Conservation (phyloP, 2,113 vertebrate genomes). For the Leiothrix lutea region DNA sequence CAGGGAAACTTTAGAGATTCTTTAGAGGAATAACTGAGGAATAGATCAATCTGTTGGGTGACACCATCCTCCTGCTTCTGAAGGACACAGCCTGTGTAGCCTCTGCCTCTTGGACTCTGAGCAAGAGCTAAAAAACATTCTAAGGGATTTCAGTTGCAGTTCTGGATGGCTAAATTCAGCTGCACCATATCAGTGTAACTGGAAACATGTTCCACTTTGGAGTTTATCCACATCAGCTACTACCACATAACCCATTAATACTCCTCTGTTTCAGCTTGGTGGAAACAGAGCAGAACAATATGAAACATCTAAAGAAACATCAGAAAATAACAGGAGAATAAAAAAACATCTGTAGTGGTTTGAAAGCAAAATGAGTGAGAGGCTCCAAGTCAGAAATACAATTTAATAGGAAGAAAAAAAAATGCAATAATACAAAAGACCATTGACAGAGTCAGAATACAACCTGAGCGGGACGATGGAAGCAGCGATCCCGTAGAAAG, state of each 20-base stretch:
- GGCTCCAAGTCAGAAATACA: too few relatives aligned
- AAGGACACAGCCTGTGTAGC: neutral
- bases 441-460: too few relatives aligned
- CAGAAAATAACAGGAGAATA: neutral
- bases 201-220: neutral
- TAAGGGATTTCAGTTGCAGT: neutral
- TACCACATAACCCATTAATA: neutral
- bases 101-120: neutral
- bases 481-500: too few relatives aligned
- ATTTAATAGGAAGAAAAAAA: too few relatives aligned
- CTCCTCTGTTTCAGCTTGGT: neutral
- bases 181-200: rapidly evolving
- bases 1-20: neutral
- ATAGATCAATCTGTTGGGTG: neutral
- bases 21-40: neutral
- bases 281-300: neutral
- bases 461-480: too few relatives aligned
- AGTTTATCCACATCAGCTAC: neutral
- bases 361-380: too few relatives aligned
- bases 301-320: neutral
- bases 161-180: neutral
- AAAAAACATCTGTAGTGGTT: too few relatives aligned
- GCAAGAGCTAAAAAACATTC: neutral
- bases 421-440: too few relatives aligned
- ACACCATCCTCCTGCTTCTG: neutral